phyloP scores from a whole-genome alignment of 2,888 invertebrate species.

The Spodoptera picta region DNA sequence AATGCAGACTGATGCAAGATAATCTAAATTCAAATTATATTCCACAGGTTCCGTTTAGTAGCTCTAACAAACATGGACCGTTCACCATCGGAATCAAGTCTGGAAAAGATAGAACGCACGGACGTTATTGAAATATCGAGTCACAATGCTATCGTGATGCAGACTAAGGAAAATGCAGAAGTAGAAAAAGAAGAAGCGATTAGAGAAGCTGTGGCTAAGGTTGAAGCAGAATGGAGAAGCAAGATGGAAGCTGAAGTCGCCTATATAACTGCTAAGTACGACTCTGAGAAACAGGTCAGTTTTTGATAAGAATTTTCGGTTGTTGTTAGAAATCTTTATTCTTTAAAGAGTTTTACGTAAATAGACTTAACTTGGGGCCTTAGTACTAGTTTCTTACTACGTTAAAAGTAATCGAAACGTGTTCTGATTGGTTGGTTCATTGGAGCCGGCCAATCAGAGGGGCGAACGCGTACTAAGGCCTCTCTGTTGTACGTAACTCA shows the following conservation, averaged over 20 bases:
- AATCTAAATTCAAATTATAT: too few species aligned
- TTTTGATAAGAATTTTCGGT: not conserved
- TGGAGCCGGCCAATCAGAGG: too few species aligned
- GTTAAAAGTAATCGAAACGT: too few species aligned
- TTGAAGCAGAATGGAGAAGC: conserved; percentile 89
- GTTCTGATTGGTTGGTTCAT: too few species aligned
- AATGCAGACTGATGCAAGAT: too few species aligned
- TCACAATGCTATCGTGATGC: conserved; percentile 91
- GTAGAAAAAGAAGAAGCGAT: conserved; percentile 88
- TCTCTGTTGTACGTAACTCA: too few species aligned
- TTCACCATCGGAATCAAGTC: conserved; percentile 93
- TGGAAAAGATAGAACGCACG: conserved; percentile 92
- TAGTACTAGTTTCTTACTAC: too few species aligned
- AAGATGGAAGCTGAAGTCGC: conserved; percentile 75
- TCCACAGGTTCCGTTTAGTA: conserved; percentile 91
- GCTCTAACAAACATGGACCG: conserved; percentile 92
- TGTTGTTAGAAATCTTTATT: too few species aligned
- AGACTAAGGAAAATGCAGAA: conserved; percentile 91
- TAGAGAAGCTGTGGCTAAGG: conserved; percentile 85
- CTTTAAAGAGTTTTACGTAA: too few species aligned
- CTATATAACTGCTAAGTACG: conserved; percentile 80
- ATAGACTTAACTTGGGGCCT: too few species aligned
- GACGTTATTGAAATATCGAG: conserved; percentile 90
- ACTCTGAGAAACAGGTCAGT: conserved; percentile 86
- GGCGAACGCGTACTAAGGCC: too few species aligned